Base-by-base conservation (phyloP, 2,113 vertebrate species). In the Craseonycteris thonglongyai region DNA sequence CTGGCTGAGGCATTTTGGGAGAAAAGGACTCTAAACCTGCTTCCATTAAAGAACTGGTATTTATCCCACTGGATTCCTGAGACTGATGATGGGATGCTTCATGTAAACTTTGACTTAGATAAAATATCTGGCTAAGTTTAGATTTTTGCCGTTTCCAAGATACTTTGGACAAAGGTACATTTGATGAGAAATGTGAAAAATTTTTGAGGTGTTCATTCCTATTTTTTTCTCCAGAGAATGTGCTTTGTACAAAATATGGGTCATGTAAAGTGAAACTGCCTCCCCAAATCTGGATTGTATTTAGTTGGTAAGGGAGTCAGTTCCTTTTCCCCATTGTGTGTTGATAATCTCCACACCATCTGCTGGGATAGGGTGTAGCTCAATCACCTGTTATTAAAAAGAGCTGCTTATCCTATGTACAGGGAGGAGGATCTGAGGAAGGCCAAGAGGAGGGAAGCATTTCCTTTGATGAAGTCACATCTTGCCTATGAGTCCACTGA, bases 221-320 rank as follows among this genome's bases (percentile, higher is more conserved):
- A 22, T 84, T 91, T 92, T 92, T 92, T 66, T 95, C 40, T 83
- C 40, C 85, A 85, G 74, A 80, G 54, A 66, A 90, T 26, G 14
- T 54, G n/a, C 18, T 54, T 28, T 94, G 28, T 92, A 58, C 38
- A 40, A 78, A 80, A 35, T 81, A 68, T 1, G 61, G 66, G 59
- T 82, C 69, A 63, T 40, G 59, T 63, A 33, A 24, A 61, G 47
- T 51, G 95, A 84, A 89, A 94, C 54, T 68, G 68, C 54, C 38
- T 81, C 3, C 56, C 61, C 33, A 94, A n/a, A 74, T 59, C 35
- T 81, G 71, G 58, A n/a, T 72, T 72, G 30, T 75, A 15, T 51
- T 51, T 61, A 78, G 80, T 72, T 47, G 65, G 12, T 76, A 45
- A 72, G n/a, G 24, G 47, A 59, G 28, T 56, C 16, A 6, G 30